phyloP scores from a whole-genome alignment of 2,113 vertebrate species.

The Pica pica region DNA sequence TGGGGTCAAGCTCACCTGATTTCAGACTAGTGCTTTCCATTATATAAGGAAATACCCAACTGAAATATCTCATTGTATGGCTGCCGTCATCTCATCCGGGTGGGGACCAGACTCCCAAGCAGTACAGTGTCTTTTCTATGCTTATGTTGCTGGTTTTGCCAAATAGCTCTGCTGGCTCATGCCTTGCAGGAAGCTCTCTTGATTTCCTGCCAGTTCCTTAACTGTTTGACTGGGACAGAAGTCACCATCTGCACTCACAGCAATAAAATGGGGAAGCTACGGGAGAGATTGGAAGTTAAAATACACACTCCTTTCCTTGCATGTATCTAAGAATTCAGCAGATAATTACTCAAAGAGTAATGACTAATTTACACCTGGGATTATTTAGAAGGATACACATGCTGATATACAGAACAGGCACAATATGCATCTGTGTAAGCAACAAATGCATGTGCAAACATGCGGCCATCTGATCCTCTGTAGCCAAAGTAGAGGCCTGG shows the following conservation, averaged over 20 bases:
- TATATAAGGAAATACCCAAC: neutral
- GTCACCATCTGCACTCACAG: neutral
- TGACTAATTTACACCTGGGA: neutral
- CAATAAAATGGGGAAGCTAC: neutral
- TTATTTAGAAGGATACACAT: constrained; percentile 10
- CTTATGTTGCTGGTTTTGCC: neutral
- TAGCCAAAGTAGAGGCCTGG: constrained; percentile 14
- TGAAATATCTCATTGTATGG: neutral
- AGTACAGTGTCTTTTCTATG: neutral
- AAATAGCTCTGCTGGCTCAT: neutral
- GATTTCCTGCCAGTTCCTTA: neutral
- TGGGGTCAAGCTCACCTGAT: neutral
- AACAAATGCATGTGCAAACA: neutral
- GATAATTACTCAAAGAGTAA: neutral
- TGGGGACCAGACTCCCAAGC: neutral
- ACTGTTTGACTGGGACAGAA: neutral
- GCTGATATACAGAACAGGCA: neutral
- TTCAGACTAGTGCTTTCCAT: neutral
- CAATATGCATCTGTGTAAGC: neutral
- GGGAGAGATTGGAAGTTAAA: neutral
- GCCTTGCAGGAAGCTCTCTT: neutral
- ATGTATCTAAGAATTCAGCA: neutral
- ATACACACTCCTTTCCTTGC: neutral
- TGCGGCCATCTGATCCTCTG: neutral
- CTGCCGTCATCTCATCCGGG: rapidly evolving